Conservation (phyloP, 2,113 vertebrate species). For the Microtus pennsylvanicus region DNA sequence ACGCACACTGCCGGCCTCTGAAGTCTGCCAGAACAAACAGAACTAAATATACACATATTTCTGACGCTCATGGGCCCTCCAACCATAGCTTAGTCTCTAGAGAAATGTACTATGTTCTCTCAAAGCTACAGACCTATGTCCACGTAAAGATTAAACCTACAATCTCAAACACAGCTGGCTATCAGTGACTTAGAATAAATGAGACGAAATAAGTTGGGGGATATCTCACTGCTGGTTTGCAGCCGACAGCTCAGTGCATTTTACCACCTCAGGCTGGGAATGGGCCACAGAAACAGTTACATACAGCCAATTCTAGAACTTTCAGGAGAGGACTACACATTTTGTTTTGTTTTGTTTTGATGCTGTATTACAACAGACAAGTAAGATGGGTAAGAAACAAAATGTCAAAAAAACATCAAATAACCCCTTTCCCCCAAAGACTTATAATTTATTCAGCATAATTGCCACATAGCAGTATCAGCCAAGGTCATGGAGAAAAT, state of each 20-base stretch:
- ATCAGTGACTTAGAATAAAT: conserved; percentile 64
- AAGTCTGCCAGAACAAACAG: conserved; percentile 66
- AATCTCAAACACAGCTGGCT: conserved; percentile 47
- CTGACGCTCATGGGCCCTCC: conserved; percentile 11
- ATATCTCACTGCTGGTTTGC: neutral
- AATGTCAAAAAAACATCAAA: conserved; percentile 22
- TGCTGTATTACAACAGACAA: neutral
- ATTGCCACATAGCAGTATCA: neutral
- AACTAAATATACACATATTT: conserved; percentile 72
- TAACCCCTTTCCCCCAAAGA: neutral
- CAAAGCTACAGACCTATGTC: conserved; percentile 31
- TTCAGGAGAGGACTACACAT: neutral
- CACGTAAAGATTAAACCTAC: conserved; percentile 15
- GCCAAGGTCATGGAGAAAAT: neutral
- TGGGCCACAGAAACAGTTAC: conserved; percentile 1
- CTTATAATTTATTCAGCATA: neutral
- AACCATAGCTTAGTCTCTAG: conserved; percentile 40
- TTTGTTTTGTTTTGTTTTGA: neutral
- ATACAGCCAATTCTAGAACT: neutral
- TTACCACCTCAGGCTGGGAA: neutral
- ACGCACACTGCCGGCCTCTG: conserved; percentile 11
- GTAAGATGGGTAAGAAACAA: conserved; percentile 22
- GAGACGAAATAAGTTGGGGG: conserved; percentile 2
- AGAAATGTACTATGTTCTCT: conserved; percentile 60
- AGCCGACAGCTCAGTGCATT: neutral